phyloP scores from a whole-genome alignment of 2,888 invertebrate species.

The Crepidodera aurea region DNA sequence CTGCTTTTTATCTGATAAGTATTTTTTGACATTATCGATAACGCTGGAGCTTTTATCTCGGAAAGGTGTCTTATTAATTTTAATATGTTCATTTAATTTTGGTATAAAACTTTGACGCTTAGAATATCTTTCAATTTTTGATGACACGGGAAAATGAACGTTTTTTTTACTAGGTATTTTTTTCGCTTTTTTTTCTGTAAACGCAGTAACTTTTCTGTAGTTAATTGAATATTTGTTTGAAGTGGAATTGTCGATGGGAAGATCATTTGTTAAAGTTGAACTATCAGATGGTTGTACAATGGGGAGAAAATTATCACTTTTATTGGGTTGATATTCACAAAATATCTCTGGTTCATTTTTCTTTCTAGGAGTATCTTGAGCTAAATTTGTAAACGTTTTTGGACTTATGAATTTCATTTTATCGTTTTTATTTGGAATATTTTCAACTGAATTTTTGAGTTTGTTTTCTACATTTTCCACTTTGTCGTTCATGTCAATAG shows the following conservation, averaged over 20 bases:
- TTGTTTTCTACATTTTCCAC: not conserved
- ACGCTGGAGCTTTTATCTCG: not conserved
- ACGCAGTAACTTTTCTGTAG: no score
- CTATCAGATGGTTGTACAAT: not conserved
- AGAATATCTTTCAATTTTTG: not conserved
- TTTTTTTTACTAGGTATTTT: not conserved
- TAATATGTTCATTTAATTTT: slow-evolving; percentile 10
- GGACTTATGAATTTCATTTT: not conserved
- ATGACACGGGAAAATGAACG: not conserved
- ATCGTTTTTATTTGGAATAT: not conserved
- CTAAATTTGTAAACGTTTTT: not conserved
- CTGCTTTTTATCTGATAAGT: not conserved
- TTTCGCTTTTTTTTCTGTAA: not conserved
- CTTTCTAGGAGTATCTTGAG: not conserved
- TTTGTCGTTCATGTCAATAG: slow-evolving; percentile 14
- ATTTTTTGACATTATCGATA: not conserved
- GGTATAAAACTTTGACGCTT: slow-evolving; percentile 32
- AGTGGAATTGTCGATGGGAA: no score
- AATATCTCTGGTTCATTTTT: slow-evolving; percentile 34
- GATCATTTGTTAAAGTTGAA: not conserved
- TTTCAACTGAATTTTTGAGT: not conserved
- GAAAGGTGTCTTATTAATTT: not conserved
- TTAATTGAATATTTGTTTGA: no score
- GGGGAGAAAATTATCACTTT: slow-evolving; percentile 50
- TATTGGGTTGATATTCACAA: slow-evolving; percentile 47